phyloP scores from a whole-genome alignment of 2,888 invertebrate species.

The Platycheirus rosarum region DNA sequence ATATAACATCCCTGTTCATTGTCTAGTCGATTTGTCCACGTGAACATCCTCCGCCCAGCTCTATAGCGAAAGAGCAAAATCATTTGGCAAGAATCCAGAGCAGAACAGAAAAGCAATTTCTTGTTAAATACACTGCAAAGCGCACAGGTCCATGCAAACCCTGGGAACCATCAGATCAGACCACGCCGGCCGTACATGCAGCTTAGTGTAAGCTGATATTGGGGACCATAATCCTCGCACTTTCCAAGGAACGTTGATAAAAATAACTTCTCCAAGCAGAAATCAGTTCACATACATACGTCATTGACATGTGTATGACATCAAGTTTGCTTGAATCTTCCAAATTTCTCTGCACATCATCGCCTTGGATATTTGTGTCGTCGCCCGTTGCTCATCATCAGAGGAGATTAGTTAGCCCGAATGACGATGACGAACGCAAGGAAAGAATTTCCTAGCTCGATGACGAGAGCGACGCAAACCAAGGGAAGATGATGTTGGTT shows the following conservation, averaged over 20 bases:
- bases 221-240: conserved; percentile 32
- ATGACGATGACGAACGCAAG: conserved; percentile 20
- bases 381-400: conserved; percentile 6
- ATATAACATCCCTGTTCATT: conserved; percentile 19
- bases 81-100: conserved; percentile 64
- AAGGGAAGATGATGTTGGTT: conserved; percentile 58
- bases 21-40: conserved; percentile 53
- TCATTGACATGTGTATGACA: conserved; percentile 71
- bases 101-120: conserved; percentile 71
- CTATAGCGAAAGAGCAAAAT: conserved; percentile 32
- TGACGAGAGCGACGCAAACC: conserved; percentile 53
- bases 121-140: conserved; percentile 51
- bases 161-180: conserved; percentile 69
- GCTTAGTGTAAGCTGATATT: conserved; percentile 65
- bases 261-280: conserved; percentile 43
- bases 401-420: conserved; percentile 45
- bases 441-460: conserved; percentile 39
- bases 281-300: conserved; percentile 2
- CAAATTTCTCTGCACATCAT: conserved; percentile 51
- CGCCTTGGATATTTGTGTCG: conserved; percentile 28
- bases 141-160: conserved; percentile 45
- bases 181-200: no score
- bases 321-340: conserved; percentile 51
- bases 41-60: conserved; percentile 53
- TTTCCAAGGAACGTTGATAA: conserved; percentile 38